Evolutionary conservation across 1,140 invertebrate species (phyloP).

Genomic region (Harlomillsia oculata): DNA sequence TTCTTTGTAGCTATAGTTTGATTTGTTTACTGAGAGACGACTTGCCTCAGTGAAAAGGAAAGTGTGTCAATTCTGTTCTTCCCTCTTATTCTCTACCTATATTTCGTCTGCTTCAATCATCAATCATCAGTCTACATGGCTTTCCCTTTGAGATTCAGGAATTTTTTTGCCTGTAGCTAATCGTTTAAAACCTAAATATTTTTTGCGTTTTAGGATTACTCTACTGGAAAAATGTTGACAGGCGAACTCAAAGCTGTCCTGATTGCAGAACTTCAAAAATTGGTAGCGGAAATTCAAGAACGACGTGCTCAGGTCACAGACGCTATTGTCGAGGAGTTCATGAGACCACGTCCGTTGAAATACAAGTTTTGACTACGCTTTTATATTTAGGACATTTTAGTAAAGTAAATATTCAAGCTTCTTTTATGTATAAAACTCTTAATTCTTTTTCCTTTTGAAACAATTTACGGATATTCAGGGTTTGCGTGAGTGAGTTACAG

Average conservation of each 20-base stretch:
- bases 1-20: neutral
- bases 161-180: neutral
- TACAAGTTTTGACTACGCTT: conserved; percentile 29
- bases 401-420: no score
- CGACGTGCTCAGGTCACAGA: conserved; percentile 49
- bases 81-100: neutral
- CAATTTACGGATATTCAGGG: neutral
- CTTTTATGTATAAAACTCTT: neutral
- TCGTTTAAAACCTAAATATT: neutral
- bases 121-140: neutral
- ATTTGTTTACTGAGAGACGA: neutral
- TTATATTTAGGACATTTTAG: no score
- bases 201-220: conserved; percentile 47
- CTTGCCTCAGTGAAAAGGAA: neutral
- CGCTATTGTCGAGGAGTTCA: conserved; percentile 50
- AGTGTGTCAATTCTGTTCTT: neutral
- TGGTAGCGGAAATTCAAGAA: conserved; percentile 50
- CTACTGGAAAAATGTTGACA: conserved; percentile 53
- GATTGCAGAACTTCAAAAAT: conserved; percentile 48
- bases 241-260: conserved; percentile 56
- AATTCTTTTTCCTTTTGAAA: neutral
- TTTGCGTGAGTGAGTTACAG: no score
- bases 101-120: neutral
- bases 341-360: conserved; percentile 49
- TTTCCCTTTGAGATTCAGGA: neutral